Percentiles rank a stretch among this genome's conserved stretches.
phyloP scores from a whole-genome alignment of 2,797 vertebrate genomes.

The Cirrhinus mrigala region DNA sequence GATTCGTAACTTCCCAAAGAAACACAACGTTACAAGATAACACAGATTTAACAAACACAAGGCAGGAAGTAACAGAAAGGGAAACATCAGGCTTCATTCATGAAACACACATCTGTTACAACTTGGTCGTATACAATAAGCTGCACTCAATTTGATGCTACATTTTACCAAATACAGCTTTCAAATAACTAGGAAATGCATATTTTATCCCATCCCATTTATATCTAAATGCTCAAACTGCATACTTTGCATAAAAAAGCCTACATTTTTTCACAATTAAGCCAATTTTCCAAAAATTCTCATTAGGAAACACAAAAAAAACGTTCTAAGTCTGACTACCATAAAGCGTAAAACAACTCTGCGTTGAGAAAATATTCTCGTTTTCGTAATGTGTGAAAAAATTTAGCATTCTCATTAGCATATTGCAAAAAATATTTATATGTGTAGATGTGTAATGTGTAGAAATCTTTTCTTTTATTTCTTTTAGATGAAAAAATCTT shows the following conservation, averaged over 20 bases:
- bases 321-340: background rate
- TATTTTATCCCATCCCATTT: background rate
- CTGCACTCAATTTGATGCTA: background rate
- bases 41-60: conserved; percentile 42
- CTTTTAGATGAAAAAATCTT: background rate
- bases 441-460: background rate
- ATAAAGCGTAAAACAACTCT: background rate
- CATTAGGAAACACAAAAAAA: background rate
- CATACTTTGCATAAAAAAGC: background rate
- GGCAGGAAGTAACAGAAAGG: conserved; percentile 12
- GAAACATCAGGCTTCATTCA: conserved; percentile 20
- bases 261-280: background rate
- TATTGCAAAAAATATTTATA: background rate
- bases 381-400: background rate
- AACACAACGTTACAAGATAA: conserved; percentile 63
- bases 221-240: background rate
- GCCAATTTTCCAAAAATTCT: background rate
- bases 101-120: conserved; percentile 2
- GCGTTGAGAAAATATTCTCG: background rate
- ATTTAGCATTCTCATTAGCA: background rate
- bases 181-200: background rate
- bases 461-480: background rate
- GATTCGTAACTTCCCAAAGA: conserved; percentile 33
- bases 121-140: background rate
- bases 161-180: background rate